A percentile compares a stretch with the other conserved stretches of the same genome.
Evolutionary conservation across 2,113 vertebrate species (phyloP).

Genomic region (Apteryx owenii): DNA sequence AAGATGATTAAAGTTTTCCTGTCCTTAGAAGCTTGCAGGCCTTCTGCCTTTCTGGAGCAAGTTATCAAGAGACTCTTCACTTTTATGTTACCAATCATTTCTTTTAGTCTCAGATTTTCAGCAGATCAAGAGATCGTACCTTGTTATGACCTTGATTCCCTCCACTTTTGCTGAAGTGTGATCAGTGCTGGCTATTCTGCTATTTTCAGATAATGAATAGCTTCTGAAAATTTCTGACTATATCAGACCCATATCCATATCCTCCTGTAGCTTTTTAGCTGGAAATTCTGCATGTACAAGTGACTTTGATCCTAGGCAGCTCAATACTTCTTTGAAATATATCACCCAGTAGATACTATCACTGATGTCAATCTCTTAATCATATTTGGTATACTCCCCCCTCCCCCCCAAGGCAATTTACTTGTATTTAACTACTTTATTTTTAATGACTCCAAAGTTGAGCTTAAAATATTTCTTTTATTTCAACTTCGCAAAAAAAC

Average conservation of each 20-base stretch:
- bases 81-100: background rate
- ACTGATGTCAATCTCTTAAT: background rate
- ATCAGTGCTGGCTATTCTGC: constrained; percentile 24
- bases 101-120: background rate
- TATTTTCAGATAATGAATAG: background rate
- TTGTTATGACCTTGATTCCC: background rate
- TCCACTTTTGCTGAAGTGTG: background rate
- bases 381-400: background rate
- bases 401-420: background rate
- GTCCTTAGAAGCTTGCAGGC: background rate
- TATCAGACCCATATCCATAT: background rate
- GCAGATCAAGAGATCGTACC: background rate
- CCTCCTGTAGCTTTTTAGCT: background rate
- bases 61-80: background rate
- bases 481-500: background rate
- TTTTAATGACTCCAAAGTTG: background rate
- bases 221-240: background rate
- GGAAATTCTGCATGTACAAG: background rate
- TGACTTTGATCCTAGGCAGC: constrained; percentile 13
- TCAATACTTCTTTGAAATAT: constrained; percentile 33
- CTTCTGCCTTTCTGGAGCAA: background rate
- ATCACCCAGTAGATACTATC: background rate
- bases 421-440: background rate
- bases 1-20: background rate
- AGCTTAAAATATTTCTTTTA: background rate